These are phyloP conservation scores for Columba janthina DNA, from an alignment of 2,113 vertebrate genomes.

Conservation along the genomic window DNA sequence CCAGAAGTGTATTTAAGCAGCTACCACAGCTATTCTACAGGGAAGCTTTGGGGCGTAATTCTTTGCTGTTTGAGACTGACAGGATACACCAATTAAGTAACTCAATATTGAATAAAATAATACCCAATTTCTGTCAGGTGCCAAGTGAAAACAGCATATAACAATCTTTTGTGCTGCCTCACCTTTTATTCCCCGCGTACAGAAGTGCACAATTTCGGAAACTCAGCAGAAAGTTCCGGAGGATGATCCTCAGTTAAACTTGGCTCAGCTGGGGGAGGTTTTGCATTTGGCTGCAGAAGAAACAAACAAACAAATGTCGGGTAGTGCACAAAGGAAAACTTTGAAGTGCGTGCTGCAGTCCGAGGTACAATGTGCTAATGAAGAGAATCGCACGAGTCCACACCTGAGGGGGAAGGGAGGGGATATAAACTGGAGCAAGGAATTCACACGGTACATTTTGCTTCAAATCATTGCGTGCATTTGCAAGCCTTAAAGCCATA, in stretches of 20 bases:
- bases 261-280: background rate
- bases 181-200: background rate
- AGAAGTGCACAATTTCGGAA: background rate
- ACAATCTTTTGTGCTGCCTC: background rate
- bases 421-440: background rate
- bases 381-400: background rate
- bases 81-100: background rate
- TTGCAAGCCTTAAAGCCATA: conserved; percentile 1
- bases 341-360: conserved; percentile 7
- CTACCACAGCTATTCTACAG: background rate
- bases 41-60: background rate
- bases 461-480: background rate
- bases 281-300: conserved; percentile 61
- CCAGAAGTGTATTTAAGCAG: background rate
- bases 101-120: background rate
- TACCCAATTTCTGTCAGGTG: background rate
- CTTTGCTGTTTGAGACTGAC: background rate
- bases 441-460: background rate
- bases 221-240: background rate
- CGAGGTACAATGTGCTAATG: background rate
- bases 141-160: background rate
- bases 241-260: background rate
- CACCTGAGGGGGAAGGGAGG: background rate
- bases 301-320: conserved; percentile 15
- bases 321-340: conserved; percentile 10